A percentile compares a stretch with the other conserved stretches of the same genome.
phyloP scores from a whole-genome alignment of 1,140 invertebrate species.

The Oncopodura yosiiana region DNA sequence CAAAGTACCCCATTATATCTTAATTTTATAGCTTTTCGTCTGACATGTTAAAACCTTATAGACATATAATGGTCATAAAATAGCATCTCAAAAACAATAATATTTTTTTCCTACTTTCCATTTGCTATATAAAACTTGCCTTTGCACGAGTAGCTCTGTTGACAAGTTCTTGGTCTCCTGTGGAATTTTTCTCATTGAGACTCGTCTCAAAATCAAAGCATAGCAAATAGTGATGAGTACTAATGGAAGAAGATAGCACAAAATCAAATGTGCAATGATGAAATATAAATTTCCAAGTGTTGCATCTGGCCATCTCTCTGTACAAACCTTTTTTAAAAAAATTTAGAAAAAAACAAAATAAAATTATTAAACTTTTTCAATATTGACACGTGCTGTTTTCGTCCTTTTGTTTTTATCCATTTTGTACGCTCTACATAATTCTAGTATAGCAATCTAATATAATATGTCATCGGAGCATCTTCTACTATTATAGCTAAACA shows the following conservation, averaged over 20 bases:
- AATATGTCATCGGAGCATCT: too few relatives aligned
- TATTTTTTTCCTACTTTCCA: slow-evolving; percentile 27
- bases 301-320: slow-evolving; percentile 40
- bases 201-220: slow-evolving; percentile 40
- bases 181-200: slow-evolving; percentile 38
- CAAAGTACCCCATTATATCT: too few relatives aligned
- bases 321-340: slow-evolving; percentile 33
- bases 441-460: too few relatives aligned
- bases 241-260: slow-evolving; percentile 44
- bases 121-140: too few relatives aligned
- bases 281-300: slow-evolving; percentile 41
- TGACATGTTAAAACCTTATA: too few relatives aligned
- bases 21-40: too few relatives aligned
- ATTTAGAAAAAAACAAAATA: not conserved
- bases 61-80: too few relatives aligned
- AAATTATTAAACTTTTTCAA: not conserved
- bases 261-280: slow-evolving; percentile 46
- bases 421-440: too few relatives aligned
- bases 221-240: slow-evolving; percentile 44
- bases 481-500: too few relatives aligned
- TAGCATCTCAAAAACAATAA: too few relatives aligned
- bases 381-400: not conserved
- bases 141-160: slow-evolving; percentile 33
- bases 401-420: not conserved
- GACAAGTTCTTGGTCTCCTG: slow-evolving; percentile 37